phyloP scores from a whole-genome alignment of 2,797 vertebrate species.

The Muscicapa comitata region DNA sequence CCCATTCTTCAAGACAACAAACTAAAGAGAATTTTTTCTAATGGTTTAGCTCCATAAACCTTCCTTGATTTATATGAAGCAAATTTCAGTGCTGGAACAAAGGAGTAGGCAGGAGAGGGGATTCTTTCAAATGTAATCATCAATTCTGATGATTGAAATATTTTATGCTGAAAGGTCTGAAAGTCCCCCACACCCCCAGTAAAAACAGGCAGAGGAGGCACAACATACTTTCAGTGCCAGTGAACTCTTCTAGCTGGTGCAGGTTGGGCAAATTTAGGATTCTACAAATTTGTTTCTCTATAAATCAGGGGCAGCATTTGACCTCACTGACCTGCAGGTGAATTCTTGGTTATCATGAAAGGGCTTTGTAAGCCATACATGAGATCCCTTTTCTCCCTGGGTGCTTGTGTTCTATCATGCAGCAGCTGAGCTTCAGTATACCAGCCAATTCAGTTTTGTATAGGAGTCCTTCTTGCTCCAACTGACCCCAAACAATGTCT shows the following conservation, averaged over 20 bases:
- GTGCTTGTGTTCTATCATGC: not conserved
- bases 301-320: not conserved
- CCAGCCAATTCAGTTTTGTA: not conserved
- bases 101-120: not conserved
- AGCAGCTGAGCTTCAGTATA: not conserved
- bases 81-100: not conserved
- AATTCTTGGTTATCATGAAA: not conserved
- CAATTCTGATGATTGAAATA: not conserved
- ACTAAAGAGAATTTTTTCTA: not conserved
- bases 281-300: not conserved
- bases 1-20: not conserved
- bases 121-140: not conserved
- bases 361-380: rapidly evolving
- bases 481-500: not conserved
- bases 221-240: not conserved
- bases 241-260: not conserved
- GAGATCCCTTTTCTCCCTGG: not conserved
- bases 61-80: not conserved
- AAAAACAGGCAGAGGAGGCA: not conserved
- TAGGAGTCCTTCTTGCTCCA: not conserved
- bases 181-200: rapidly evolving
- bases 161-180: not conserved
- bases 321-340: not conserved
- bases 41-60: not conserved
- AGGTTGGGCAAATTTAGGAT: not conserved